phyloP scores from a whole-genome alignment of 2,113 vertebrate species.

The Aphelocoma coerulescens region DNA sequence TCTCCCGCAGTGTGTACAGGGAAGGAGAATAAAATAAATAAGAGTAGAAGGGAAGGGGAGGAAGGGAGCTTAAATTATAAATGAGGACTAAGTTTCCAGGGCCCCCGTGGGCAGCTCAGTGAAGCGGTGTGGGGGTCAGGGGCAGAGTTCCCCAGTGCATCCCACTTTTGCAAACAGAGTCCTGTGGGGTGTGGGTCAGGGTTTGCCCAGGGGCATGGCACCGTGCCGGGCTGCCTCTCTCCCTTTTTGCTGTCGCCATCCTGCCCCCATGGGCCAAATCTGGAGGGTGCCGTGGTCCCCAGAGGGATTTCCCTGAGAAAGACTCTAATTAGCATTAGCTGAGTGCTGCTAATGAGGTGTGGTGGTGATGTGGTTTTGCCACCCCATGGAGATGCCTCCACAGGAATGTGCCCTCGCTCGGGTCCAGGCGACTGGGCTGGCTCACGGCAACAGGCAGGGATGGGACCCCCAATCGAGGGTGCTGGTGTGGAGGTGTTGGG shows the following conservation, averaged over 20 bases:
- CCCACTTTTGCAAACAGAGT: neutral
- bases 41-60: conserved; percentile 6
- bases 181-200: neutral
- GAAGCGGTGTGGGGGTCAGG: neutral
- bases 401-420: fast-evolving
- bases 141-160: neutral
- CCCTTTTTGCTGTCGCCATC: neutral
- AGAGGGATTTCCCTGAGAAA: neutral
- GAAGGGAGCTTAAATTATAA: conserved; percentile 51
- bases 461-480: fast-evolving
- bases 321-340: neutral
- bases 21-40: conserved; percentile 51
- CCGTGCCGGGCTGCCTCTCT: fast-evolving
- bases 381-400: neutral
- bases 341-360: neutral
- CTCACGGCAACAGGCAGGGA: neutral
- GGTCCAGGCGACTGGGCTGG: neutral
- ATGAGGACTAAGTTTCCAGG: conserved; percentile 50
- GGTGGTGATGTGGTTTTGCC: neutral
- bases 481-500: fast-evolving
- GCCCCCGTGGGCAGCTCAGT: neutral
- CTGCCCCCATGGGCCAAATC: neutral
- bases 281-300: neutral
- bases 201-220: neutral
- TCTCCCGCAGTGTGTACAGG: neutral